Evolutionary conservation across 2,797 vertebrate species (phyloP).

Genomic region (Coregonus ussuriensis): DNA sequence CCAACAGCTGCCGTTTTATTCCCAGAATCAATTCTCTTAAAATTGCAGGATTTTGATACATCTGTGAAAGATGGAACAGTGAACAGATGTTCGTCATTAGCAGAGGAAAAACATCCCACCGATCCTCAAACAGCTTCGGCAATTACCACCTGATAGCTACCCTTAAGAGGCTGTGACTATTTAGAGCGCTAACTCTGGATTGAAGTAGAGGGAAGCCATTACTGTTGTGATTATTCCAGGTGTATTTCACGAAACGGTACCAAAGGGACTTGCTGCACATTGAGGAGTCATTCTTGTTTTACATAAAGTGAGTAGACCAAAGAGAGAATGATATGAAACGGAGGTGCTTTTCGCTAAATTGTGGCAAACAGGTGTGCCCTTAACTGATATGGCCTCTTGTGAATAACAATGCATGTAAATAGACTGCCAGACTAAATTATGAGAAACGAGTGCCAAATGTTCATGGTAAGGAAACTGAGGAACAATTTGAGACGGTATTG

Average conservation of each 20-base stretch:
- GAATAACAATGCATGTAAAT: not conserved
- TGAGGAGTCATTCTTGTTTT: not conserved
- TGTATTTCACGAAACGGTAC: not conserved
- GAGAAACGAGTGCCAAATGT: not conserved
- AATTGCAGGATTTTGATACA: slow-evolving; percentile 47
- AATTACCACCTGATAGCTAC: slow-evolving; percentile 30
- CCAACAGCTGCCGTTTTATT: slow-evolving; percentile 56
- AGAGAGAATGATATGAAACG: too few species aligned
- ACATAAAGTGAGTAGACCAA: too few species aligned
- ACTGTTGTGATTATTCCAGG: not conserved
- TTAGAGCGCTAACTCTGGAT: not conserved
- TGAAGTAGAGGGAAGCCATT: not conserved
- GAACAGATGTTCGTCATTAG: slow-evolving; percentile 68
- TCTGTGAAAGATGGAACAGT: slow-evolving; percentile 50
- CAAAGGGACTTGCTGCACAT: not conserved
- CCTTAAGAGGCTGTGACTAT: not conserved
- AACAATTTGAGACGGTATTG: not conserved
- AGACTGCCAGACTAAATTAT: not conserved
- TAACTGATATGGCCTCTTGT: too few species aligned
- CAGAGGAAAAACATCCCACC: slow-evolving; percentile 35
- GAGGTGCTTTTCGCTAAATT: too few species aligned
- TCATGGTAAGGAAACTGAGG: not conserved
- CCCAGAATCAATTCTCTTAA: slow-evolving; percentile 38
- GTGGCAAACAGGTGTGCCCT: too few species aligned
- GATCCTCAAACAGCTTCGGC: slow-evolving; percentile 36